Conservation (phyloP, 2,113 vertebrate species). For the Oryzias woworae region DNA sequence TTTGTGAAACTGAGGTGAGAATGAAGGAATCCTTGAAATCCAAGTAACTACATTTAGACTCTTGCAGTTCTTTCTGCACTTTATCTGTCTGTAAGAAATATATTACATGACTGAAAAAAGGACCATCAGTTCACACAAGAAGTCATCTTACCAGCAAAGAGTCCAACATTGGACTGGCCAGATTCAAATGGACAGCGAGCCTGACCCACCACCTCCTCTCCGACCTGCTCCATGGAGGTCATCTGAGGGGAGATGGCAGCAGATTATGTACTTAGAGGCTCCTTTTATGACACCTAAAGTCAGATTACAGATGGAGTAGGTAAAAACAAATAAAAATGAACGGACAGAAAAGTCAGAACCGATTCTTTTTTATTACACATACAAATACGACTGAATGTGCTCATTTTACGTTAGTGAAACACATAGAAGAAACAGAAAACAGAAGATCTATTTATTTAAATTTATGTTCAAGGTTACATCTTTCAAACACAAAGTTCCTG, state of each 20-base stretch:
- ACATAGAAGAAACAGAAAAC: not conserved
- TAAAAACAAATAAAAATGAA: not conserved
- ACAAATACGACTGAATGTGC: too few relatives aligned
- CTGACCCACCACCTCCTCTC: conserved; percentile 86
- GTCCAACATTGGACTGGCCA: conserved; percentile 84
- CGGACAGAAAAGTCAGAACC: too few relatives aligned
- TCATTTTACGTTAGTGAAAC: not conserved
- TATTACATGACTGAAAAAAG: not conserved
- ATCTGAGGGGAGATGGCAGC: conserved; percentile 50
- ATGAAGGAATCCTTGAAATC: too few relatives aligned
- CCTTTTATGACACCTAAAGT: too few relatives aligned
- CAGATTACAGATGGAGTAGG: too few relatives aligned
- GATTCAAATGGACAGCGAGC: conserved; percentile 92
- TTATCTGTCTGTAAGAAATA: too few relatives aligned
- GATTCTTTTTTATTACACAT: too few relatives aligned
- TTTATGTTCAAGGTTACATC: too few relatives aligned
- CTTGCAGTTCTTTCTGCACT: too few relatives aligned
- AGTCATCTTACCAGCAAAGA: conserved; percentile 83
- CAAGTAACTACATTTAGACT: too few relatives aligned
- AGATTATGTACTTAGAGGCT: not conserved
- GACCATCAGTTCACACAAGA: not conserved
- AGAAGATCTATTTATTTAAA: too few relatives aligned
- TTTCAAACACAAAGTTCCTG: not conserved
- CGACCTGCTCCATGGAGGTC: conserved; percentile 79
- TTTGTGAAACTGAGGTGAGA: too few relatives aligned